Base-by-base conservation (phyloP, 1,140 invertebrate genomes). In the Drosophila erecta region DNA sequence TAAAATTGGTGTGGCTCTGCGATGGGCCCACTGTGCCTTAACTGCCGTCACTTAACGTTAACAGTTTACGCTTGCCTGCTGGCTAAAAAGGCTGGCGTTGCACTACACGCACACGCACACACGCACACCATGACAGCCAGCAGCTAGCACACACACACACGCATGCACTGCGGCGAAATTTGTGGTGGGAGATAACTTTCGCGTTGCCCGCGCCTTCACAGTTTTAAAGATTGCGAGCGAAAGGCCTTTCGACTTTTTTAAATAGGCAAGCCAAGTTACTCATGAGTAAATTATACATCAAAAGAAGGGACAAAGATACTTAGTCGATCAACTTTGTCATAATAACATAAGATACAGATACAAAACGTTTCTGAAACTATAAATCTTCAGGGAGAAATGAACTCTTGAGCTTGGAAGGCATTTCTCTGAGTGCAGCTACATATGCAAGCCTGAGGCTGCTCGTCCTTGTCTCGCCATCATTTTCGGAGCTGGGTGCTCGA, bases 31-130 rank as follows among this genome's bases (percentile, higher is more conserved):
- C 84, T 87, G 84, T 87, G 66, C 65, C 84, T 80, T 87, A 87
- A 87, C 84, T 87, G 84, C 84, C 79, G 80, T 87, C 84, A 87
- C 84, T 87, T 87, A 89, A 89, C 84, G 84, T 84, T 87, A 87
- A 87, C 84, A 84, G 84, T 89, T 87, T 87, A 87, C 84, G 84
- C 84, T 87, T 87, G 84, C 84, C 84, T 87, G 84, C 71, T 76
- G 76, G 84, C 84, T 83, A 87, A 87, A 87, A 87, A 83, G 84
- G 83, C 83, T 89, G 84, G 77, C 81, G 81, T 84, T 81, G 83
- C 81, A 85, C 62, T 70, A 61, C 78, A 38, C 66, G 53, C 40
- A 11, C 10, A 43, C 17, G 30, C 38, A 64, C 58, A 77, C 49
- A 56, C 66, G 50, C 15, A 46, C 51, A 58, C 11, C 35, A 33